phyloP scores from a whole-genome alignment of 2,113 vertebrate species.

The Eulacestoma nigropectus region DNA sequence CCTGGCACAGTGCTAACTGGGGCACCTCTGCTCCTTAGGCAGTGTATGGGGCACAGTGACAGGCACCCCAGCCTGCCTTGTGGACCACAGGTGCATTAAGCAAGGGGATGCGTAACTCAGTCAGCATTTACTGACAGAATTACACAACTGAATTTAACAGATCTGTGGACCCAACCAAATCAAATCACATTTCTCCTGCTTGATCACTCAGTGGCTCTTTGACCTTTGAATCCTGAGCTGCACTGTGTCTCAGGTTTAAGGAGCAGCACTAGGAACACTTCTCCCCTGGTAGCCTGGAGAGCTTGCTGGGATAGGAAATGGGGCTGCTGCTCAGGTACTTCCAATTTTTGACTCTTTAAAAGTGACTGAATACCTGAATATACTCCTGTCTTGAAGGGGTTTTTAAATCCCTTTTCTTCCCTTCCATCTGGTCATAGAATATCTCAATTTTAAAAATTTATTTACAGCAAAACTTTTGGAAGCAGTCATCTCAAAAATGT shows the following conservation, averaged over 20 bases:
- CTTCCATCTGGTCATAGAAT: not conserved
- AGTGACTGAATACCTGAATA: not conserved
- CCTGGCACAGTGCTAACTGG: not conserved
- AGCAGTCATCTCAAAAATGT: not conserved
- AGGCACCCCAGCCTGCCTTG: not conserved
- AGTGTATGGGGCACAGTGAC: not conserved
- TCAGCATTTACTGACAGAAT: not conserved
- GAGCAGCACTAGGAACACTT: not conserved
- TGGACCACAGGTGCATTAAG: not conserved
- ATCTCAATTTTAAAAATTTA: not conserved
- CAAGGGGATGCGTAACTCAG: not conserved
- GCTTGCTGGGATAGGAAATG: not conserved
- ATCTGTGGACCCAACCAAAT: not conserved
- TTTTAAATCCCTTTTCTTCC: not conserved
- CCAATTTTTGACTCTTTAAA: not conserved
- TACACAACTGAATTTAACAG: not conserved
- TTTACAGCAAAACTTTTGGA: not conserved
- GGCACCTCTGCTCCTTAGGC: not conserved
- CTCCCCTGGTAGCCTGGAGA: not conserved
- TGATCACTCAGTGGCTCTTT: not conserved
- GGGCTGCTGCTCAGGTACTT: not conserved
- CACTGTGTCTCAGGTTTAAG: not conserved
- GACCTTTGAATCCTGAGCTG: not conserved
- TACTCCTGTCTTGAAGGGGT: not conserved
- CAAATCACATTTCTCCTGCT: not conserved